These are phyloP conservation scores for Silurus lanzhouensis DNA, from an alignment of 2,797 vertebrate species.

Conservation along the genomic window DNA sequence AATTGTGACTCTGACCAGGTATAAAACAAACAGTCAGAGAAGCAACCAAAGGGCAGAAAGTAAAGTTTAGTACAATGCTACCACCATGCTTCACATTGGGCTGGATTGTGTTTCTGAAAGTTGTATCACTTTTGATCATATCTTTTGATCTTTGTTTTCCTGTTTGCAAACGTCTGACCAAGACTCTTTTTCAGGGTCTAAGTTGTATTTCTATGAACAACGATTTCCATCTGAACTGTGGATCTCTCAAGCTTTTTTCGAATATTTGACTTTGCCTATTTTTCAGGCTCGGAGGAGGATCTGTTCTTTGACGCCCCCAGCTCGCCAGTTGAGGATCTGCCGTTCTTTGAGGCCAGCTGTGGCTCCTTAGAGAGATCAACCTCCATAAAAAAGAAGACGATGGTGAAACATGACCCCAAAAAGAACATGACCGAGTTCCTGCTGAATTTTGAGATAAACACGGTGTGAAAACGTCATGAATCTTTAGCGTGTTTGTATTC, in stretches of 20 bases:
- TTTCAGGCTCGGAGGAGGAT: conserved; percentile 86
- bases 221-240: too few species aligned
- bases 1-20: not conserved
- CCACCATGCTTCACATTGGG: not conserved
- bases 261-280: conserved; percentile 14
- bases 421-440: conserved; percentile 89
- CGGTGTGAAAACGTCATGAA: conserved; percentile 70
- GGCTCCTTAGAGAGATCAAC: conserved; percentile 62
- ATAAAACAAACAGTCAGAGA: not conserved
- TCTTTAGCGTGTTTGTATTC: not conserved
- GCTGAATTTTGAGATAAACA: conserved; percentile 87
- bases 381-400: conserved; percentile 66
- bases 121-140: not conserved
- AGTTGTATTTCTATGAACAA: too few species aligned
- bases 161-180: too few species aligned
- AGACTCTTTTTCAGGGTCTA: too few species aligned
- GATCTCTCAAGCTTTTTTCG: too few species aligned
- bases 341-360: conserved; percentile 77
- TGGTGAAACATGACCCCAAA: conserved; percentile 76
- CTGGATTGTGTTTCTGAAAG: too few species aligned
- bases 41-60: not conserved
- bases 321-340: conserved; percentile 82
- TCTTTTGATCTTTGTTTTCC: too few species aligned
- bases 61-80: not conserved
- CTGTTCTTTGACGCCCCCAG: conserved; percentile 90